Conservation (phyloP, 2,113 vertebrate genomes). For the Pygathrix nemaeus region DNA sequence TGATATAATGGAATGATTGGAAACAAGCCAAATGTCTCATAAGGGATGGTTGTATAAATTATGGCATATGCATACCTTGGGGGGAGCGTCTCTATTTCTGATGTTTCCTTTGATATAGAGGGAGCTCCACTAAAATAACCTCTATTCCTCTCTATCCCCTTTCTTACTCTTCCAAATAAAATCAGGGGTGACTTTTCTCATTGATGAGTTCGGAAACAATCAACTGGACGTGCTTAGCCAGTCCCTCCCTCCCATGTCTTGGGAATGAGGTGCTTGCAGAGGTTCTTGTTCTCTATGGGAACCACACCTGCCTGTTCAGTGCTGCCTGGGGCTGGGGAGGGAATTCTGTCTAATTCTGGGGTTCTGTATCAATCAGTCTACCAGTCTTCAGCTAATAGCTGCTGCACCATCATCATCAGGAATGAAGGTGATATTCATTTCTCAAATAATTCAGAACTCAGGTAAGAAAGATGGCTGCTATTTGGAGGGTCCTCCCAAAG, state of each 20-base stretch:
- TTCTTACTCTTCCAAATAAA: background rate
- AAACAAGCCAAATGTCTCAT: background rate
- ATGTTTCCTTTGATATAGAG: background rate
- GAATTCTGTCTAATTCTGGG: background rate
- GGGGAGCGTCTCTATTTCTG: background rate
- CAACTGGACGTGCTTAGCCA: background rate
- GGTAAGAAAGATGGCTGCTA: background rate
- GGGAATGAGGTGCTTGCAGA: background rate
- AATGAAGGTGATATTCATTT: background rate
- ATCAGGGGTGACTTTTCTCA: background rate
- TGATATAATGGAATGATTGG: background rate
- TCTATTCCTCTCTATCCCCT: background rate
- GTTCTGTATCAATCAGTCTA: background rate
- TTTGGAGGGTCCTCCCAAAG: background rate
- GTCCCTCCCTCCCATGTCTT: background rate
- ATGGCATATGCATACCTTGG: background rate
- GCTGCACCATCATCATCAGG: background rate
- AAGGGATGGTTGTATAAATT: background rate
- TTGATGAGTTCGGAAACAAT: background rate
- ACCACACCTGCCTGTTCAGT: background rate
- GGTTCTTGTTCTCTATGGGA: accelerated
- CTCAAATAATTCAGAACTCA: background rate
- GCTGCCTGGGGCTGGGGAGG: background rate
- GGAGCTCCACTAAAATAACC: background rate
- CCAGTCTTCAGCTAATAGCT: background rate